Conservation (phyloP, 1,140 invertebrate species). For the Neodiprion virginianus region DNA sequence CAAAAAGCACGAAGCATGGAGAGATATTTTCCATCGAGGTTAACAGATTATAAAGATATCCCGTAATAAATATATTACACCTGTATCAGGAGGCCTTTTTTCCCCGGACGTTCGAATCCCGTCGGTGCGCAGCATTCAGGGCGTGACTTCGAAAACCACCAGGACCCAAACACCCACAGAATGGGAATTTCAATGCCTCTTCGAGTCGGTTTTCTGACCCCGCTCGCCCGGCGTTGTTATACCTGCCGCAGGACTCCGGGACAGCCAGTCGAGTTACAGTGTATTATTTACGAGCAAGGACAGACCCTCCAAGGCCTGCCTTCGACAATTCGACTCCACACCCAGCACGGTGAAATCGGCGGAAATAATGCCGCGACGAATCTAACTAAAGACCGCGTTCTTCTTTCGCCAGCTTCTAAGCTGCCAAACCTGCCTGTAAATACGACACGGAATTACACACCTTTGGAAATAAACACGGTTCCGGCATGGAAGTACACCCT, state of each 20-base stretch:
- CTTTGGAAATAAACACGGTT: too few species aligned
- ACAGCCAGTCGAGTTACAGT: background rate
- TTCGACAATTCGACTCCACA: background rate
- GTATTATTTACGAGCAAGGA: background rate
- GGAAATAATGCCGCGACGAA: background rate
- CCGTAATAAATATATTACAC: constrained; percentile 48
- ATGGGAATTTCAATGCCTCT: constrained; percentile 21
- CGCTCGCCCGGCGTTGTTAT: background rate
- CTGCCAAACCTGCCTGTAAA: background rate
- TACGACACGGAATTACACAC: too few species aligned
- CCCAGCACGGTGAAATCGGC: background rate
- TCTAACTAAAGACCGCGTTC: background rate
- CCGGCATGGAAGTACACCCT: background rate
- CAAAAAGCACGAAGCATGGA: background rate
- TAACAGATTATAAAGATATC: constrained; percentile 57
- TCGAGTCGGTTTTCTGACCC: background rate
- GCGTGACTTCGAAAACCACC: constrained; percentile 61
- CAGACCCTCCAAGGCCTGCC: background rate
- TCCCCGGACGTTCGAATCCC: constrained; percentile 20
- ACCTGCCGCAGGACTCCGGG: background rate
- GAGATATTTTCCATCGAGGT: constrained; percentile 31
- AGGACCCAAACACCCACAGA: constrained; percentile 48
- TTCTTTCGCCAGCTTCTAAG: too few species aligned
- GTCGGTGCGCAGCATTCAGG: constrained; percentile 34
- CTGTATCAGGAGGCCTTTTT: constrained; percentile 39